Evolutionary conservation across 2,113 vertebrate species (phyloP), one percentile per base, ranked within the genome.

Genomic region (Engraulis encrasicolus): DNA sequence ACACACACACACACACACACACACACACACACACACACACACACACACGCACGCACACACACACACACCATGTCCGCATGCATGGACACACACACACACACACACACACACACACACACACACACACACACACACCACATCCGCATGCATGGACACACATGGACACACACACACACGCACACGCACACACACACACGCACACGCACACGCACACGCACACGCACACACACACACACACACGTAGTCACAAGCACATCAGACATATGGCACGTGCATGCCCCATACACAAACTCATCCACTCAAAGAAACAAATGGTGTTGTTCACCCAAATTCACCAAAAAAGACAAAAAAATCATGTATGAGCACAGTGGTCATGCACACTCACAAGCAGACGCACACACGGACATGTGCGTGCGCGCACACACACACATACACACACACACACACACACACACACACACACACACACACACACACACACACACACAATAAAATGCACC

Each of bases 361-460:
- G n/a, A n/a, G n/a, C n/a, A n/a, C n/a, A n/a, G n/a, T n/a, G n/a
- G n/a, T n/a, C n/a, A n/a, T n/a, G n/a, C n/a, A n/a, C n/a, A n/a
- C n/a, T n/a, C n/a, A n/a, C n/a, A n/a, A n/a, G n/a, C n/a, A n/a
- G n/a, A n/a, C n/a, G n/a, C n/a, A n/a, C n/a, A n/a, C n/a, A n/a
- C n/a, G n/a, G n/a, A n/a, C n/a, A n/a, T n/a, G n/a, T n/a, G n/a
- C n/a, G n/a, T n/a, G n/a, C n/a, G n/a, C n/a, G n/a, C n/a, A n/a
- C n/a, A n/a, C n/a, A n/a, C 79, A 31, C 11, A 50, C 79, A 50
- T 12, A 49, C 20, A 54, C 27, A 81, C 50, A 40, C 37, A 34
- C 45, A 50, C 40, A 50, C 48, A 80, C 48, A 80, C 79, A 50
- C 79, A 80, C 79, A 50, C 79, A 81, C n/a, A 52, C 49, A 34